Percentiles rank a stretch among this genome's conserved stretches.
Conservation (phyloP, 2,888 invertebrate genomes). For the Orchestes rusci region DNA sequence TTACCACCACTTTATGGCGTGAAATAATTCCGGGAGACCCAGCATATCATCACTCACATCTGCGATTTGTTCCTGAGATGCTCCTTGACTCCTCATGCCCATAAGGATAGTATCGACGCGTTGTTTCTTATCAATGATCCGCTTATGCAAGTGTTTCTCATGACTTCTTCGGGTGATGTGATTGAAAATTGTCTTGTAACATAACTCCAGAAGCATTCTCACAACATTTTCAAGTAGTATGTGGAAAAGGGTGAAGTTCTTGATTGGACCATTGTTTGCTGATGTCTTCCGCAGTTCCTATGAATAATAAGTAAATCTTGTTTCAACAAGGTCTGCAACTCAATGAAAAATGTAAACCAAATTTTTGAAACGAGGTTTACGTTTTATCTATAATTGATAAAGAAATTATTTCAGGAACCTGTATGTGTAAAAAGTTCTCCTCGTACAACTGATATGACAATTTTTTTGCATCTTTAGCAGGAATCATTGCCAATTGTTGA, state of each 20-base stretch:
- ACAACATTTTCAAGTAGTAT: slow-evolving; percentile 64
- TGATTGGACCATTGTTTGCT: slow-evolving; percentile 55
- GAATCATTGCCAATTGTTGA: slow-evolving; percentile 83
- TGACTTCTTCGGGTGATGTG: slow-evolving; percentile 58
- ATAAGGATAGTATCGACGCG: slow-evolving; percentile 75
- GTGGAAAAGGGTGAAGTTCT: slow-evolving; percentile 72
- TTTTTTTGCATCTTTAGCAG: slow-evolving; percentile 87
- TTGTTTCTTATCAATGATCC: slow-evolving; percentile 80
- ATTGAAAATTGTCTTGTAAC: slow-evolving; percentile 66
- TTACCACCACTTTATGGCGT: too few relatives aligned
- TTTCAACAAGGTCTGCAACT: neutral
- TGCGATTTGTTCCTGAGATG: slow-evolving; percentile 68
- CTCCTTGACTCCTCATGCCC: slow-evolving; percentile 70
- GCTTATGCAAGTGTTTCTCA: slow-evolving; percentile 61
- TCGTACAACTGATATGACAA: slow-evolving; percentile 78
- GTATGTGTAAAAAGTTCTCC: slow-evolving; percentile 62
- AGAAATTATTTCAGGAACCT: too few relatives aligned
- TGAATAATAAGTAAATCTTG: too few relatives aligned
- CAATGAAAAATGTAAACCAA: neutral
- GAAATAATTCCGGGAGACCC: too few relatives aligned
- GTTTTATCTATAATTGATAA: too few relatives aligned
- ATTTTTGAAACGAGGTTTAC: too few relatives aligned
- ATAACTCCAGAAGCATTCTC: slow-evolving; percentile 52
- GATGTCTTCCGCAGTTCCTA: slow-evolving; percentile 49
- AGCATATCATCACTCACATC: too few relatives aligned